These are phyloP conservation scores for Marisa cornuarietis DNA, from an alignment of 1,140 invertebrate genomes.

Conservation along the genomic window DNA sequence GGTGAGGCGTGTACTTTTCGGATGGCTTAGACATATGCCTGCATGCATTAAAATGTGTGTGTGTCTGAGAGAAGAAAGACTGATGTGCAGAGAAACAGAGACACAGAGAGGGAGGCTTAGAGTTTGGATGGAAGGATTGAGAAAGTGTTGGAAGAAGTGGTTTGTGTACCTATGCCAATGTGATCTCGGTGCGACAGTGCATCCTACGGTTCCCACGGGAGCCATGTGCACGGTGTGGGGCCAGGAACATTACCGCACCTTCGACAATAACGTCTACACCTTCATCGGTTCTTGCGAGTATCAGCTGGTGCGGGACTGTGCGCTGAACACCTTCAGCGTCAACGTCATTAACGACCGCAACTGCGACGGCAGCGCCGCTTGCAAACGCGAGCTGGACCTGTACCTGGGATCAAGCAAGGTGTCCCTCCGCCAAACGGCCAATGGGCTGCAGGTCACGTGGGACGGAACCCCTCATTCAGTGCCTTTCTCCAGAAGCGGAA, in stretches of 20 bases:
- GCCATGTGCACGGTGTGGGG: constrained; percentile 79
- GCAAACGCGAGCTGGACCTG: constrained; percentile 50
- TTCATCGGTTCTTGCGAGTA: constrained; percentile 50
- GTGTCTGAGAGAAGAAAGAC: background rate
- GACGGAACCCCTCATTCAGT: constrained; percentile 21
- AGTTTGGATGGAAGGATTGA: background rate
- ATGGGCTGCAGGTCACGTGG: constrained; percentile 18
- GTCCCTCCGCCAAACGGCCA: constrained; percentile 17
- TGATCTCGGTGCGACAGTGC: background rate
- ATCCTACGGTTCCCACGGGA: constrained; percentile 54
- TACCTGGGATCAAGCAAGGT: constrained; percentile 45
- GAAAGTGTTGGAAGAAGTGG: background rate
- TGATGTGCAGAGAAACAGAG: background rate
- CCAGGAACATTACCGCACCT: constrained; percentile 83
- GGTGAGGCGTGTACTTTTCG: background rate
- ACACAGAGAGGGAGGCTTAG: background rate
- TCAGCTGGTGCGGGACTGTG: constrained; percentile 22
- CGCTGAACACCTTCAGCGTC: constrained; percentile 46
- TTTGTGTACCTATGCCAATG: no score
- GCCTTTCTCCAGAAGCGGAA: constrained; percentile 70
- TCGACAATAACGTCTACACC: constrained; percentile 77
- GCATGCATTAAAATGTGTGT: background rate
- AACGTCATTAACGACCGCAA: constrained; percentile 49
- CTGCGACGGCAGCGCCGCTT: constrained; percentile 35
- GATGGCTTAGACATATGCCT: no score